Evolutionary conservation across 2,888 invertebrate species (phyloP), one percentile per base, ranked within the genome.

Genomic region (Stictocephala bisonia): DNA sequence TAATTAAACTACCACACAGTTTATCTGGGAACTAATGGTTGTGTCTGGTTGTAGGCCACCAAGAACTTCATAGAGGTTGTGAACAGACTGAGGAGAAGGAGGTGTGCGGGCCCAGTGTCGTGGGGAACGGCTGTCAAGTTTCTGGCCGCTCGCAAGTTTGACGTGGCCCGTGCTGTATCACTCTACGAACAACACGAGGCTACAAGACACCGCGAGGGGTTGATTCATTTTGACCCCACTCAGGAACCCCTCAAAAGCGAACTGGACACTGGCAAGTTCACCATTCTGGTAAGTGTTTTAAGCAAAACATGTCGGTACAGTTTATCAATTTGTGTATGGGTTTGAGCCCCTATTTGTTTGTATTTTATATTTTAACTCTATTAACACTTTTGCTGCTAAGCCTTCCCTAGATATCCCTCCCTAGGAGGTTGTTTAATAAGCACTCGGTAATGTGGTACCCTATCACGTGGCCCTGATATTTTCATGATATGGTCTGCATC

Each of bases 141-240:
- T 86, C 86, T 96, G 81, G 90, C 93, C 81, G 97, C 98, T 78
- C 90, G 97, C 79, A 98, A 98, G 86, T 98, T 97, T 84, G 97
- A 97, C 84, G 93, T 97, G 69, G 87, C 90, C 51, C 89, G 97
- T 79, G 97, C 97, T 73, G 88, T 97, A 69, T 91, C 93, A 15
- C 87, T 98, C n/a, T 97, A 95, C 85, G 90, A 95, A 80, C 94
- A 96, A 82, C 97, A 98, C 85, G 95, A 97, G 86, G 90, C 91
- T 71, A 96, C 94, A 58, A 88, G 97, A 77, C 88, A 91, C 76
- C 88, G 93, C 77, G 97, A 98, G 86, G 94, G 95, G 67, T 89
- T 98, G 76, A 90, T 89, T 77, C 88, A 90, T 81, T 92, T 98
- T 81, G 91, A 97, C 84, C 93, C 96, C 1, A 88, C 89, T 79